Evolutionary conservation across 2,797 vertebrate genomes (phyloP).

Genomic region (Ctenopoma kingsleyae): DNA sequence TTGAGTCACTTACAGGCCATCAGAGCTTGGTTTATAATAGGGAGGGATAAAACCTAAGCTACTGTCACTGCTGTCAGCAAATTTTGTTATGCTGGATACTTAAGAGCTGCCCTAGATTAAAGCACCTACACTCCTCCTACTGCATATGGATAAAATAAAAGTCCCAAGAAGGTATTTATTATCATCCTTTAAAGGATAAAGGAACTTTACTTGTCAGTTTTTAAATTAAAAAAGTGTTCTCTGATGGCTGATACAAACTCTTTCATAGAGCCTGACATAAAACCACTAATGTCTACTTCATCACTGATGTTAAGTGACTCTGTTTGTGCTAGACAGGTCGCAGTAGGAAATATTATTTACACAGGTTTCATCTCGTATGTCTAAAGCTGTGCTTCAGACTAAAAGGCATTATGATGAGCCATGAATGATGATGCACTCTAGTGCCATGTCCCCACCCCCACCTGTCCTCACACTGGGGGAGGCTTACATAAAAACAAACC

Average conservation of each 20-base stretch:
- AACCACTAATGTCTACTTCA: slow-evolving; percentile 33
- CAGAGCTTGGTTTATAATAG: slow-evolving; percentile 34
- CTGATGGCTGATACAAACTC: slow-evolving; percentile 12
- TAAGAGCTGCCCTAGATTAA: slow-evolving; percentile 10
- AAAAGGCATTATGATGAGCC: slow-evolving; percentile 14
- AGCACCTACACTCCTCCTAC: slow-evolving; percentile 14
- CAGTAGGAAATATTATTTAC: slow-evolving; percentile 16
- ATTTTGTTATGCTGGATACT: slow-evolving; percentile 36
- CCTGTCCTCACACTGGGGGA: slow-evolving; percentile 21
- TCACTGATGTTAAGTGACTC: slow-evolving; percentile 29
- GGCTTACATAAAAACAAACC: slow-evolving; percentile 41
- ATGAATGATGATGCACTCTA: slow-evolving; percentile 21
- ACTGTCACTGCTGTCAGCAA: slow-evolving; percentile 23
- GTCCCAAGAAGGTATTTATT: slow-evolving; percentile 2
- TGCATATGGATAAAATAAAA: not conserved
- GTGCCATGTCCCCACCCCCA: not conserved
- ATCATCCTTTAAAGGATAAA: slow-evolving; percentile 4
- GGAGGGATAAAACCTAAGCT: slow-evolving; percentile 21
- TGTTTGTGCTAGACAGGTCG: slow-evolving; percentile 9
- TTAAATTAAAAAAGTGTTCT: slow-evolving; percentile 9
- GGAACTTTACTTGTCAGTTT: no score
- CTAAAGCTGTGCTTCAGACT: slow-evolving; percentile 28
- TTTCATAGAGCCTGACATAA: slow-evolving; percentile 18
- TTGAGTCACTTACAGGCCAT: slow-evolving; percentile 18
- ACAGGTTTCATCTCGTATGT: slow-evolving; percentile 29